Evolutionary conservation across 2,888 invertebrate genomes (phyloP).

Genomic region (Dorcus hopei): DNA sequence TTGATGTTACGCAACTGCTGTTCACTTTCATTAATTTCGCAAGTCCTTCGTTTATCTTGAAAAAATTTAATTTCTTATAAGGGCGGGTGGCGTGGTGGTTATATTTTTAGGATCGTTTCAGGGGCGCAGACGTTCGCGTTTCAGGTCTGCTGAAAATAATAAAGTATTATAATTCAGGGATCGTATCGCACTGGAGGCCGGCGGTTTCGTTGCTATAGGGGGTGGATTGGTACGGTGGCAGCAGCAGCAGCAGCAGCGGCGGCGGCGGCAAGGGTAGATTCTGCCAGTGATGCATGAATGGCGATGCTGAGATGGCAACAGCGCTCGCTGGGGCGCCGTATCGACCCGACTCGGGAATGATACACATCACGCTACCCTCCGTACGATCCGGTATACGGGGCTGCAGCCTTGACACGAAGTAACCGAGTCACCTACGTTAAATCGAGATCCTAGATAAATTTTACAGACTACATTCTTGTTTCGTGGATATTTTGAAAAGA

Average conservation of each 20-base stretch:
- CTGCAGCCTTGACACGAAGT: slow-evolving; percentile 28
- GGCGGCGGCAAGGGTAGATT: background rate
- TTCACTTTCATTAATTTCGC: no score
- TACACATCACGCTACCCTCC: slow-evolving; percentile 1
- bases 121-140: slow-evolving; percentile 18
- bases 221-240: slow-evolving; percentile 9
- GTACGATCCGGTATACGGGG: slow-evolving; percentile 4
- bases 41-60: no score
- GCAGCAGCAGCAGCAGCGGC: background rate
- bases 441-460: slow-evolving; percentile 1
- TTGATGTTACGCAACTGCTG: no score
- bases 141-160: slow-evolving; percentile 19
- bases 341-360: slow-evolving; percentile 17
- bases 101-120: slow-evolving; percentile 8
- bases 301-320: slow-evolving; percentile 15
- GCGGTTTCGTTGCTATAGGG: slow-evolving; percentile 16
- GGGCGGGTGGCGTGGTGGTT: no score
- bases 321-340: slow-evolving; percentile 16
- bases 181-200: slow-evolving; percentile 27
- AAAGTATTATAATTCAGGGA: slow-evolving; percentile 31
- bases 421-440: slow-evolving; percentile 19
- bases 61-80: no score
- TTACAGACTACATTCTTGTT: background rate
- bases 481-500: no score
- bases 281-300: slow-evolving; percentile 16